Evolutionary conservation across 2,113 vertebrate genomes (phyloP), one percentile per base, ranked within the genome.

Genomic region (Semnornis frantzii): DNA sequence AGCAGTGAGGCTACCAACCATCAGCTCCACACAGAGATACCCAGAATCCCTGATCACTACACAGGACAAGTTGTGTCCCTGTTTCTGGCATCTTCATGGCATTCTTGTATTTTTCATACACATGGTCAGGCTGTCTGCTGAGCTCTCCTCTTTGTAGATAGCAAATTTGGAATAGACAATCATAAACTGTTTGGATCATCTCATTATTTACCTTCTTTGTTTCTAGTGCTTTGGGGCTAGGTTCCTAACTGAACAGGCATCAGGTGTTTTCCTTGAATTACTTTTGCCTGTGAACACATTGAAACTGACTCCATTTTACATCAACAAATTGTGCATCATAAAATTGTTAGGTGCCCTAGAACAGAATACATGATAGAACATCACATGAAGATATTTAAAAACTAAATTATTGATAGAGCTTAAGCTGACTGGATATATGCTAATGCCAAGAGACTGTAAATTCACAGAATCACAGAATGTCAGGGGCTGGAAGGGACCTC

Each of bases 371-470:
- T 75, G 37, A 42, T n/a, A 85, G 30, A 84, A 85, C 14, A 69
- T 7, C 37, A 74, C 59, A 48, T 52, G 76, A 52, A 33, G 89
- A 65, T 10, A 77, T 70, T 15, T 8, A 42, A 31, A 83, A 89
- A 73, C 31, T 52, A 57, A 2, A 2, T 4, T 39, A 21, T 70
- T 69, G 39, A 21, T 82, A 74, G 3, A 60, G 3, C 31, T 2
- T 46, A 15, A 76, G 30, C 0, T 0, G 5, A 46, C 28, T 33
- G 52, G 74, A 44, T 14, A 27, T 23, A 27, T 28, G 11, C 19
- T 59, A 59, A 82, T 87, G 48, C 65, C 7, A 73, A 88, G 79
- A 73, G 5, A 42, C 42, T 30, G 7, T 12, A 79, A 69, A 89
- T 73, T 70, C 20, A 77, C 44, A 18, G 44, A 46, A 46, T 46